Evolutionary conservation across 1,140 invertebrate genomes (phyloP), one percentile per base, ranked within the genome.

Genomic region (Venustaconcha ellipsiformis): DNA sequence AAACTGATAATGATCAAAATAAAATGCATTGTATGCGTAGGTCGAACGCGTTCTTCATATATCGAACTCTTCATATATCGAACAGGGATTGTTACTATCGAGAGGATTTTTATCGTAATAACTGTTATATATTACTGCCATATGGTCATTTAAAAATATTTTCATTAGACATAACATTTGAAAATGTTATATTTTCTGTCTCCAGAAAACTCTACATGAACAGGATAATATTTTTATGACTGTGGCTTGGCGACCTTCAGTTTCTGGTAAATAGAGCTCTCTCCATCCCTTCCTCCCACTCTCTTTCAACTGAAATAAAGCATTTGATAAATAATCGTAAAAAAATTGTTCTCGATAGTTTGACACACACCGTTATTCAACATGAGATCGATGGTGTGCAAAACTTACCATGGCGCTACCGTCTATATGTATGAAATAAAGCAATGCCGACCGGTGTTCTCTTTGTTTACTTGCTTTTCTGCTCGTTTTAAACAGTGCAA

Each of bases 211-310:
- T n/a, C 71, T 55, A n/a, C 70, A 71, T 20, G 62, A 66, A 12
- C 70, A 74, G 48, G 71, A 64, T 18, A 84, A 84, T 68, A 79
- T 86, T 18, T 12, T 82, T 14, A 76, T 72, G 58, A 72, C 82
- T 1, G 76, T 78, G 23, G 79, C 84, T 18, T 86, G 85, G 85
- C 80, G 78, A 14, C 83, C 85, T 0, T 83, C 70, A 60, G 78
- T 74, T 6, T 72, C 79, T 72, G 84, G 84, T 86, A 77, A 60
- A 74, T 66, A 20, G 23, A 55, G 6, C 8, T 48, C 37, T 48
- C 37, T 48, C 37, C 37, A 2, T 48, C 37, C 5, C 37, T 48
- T 48, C 37, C 37, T 48, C 37, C 11, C 37, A 8, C 37, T 48
- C 37, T 48, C 37, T 6, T 11, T 48, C 37, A 11, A 48, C 11